Evolutionary conservation across 2,113 vertebrate genomes (phyloP).

Genomic region (Noctilio leporinus): DNA sequence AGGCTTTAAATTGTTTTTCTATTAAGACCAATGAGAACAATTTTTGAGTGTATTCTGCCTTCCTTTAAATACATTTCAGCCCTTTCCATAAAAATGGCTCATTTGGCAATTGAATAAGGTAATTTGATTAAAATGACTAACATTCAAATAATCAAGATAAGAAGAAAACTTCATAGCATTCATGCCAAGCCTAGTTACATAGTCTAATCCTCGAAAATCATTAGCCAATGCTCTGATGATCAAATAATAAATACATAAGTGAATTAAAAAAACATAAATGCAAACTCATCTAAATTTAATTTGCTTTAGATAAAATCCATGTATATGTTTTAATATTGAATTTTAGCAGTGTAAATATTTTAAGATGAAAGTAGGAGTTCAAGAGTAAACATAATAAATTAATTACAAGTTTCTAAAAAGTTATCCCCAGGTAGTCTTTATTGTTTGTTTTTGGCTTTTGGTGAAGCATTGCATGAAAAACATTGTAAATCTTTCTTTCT

Average conservation of each 20-base stretch:
- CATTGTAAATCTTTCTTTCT: not conserved
- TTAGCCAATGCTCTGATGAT: conserved; percentile 47
- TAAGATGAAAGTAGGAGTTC: conserved; percentile 39
- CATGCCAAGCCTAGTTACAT: not conserved
- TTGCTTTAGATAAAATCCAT: conserved; percentile 49
- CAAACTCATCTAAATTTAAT: conserved; percentile 60
- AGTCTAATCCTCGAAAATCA: conserved; percentile 19
- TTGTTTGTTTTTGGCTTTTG: conserved; percentile 28
- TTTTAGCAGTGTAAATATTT: conserved; percentile 60
- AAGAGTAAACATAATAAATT: conserved; percentile 44
- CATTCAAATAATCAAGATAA: conserved; percentile 40
- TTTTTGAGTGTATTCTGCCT: conserved; percentile 42
- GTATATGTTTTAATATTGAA: conserved; percentile 45
- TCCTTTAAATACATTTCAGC: conserved; percentile 54
- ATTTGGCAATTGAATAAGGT: conserved; percentile 15
- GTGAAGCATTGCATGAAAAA: not conserved
- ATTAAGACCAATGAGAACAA: conserved; percentile 40
- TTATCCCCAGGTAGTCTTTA: conserved; percentile 4
- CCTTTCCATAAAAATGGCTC: conserved; percentile 32
- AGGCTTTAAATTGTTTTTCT: conserved; percentile 43
- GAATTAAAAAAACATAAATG: conserved; percentile 51
- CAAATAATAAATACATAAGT: conserved; percentile 41
- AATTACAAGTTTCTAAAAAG: conserved; percentile 43
- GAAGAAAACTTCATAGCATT: not conserved
- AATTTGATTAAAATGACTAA: conserved; percentile 49